Base-by-base conservation (phyloP, 2,888 invertebrate genomes). In the Mythimna pallens region DNA sequence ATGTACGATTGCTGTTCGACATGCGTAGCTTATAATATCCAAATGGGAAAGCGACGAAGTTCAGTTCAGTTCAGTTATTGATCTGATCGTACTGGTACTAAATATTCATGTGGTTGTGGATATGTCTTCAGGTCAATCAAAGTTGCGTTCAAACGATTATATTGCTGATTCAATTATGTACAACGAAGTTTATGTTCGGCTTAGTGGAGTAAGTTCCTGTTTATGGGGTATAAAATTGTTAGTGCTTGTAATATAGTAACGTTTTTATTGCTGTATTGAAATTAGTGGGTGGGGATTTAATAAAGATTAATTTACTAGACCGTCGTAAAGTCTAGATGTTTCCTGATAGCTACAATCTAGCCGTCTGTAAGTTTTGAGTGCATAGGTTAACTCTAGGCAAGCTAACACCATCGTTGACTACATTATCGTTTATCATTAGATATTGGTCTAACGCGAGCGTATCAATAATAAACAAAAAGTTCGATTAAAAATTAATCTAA, bases 51-150 rank as follows among this genome's bases (percentile, higher is more conserved):
- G 43, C 61, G 25, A 59, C 63, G 62, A 75, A 80, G 63, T 76
- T 65, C 47, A 59, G 61, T 73, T 84, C 78, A 65, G 68, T 75
- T 68, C 43, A 64, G 61, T 74, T 85, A 87, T 83, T 76, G 84
- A 85, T 86, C 73, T 61, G 58, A 73, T 80, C 50, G 59, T 12
- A 55, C 65, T 61, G 55, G 85, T 87, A 47, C 47, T 47, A 86
- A 83, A 86, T 87, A 86, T 87, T 87, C 82, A 84, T 78, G 75
- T 0, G 36, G 57, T 59, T 68, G 76, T 76, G 62, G 72, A 77
- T 83, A 87, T 81, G 73, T 76, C 74, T 78, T 71, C 75, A 66
- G 71, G 76, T 81, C 74, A 81, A 81, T 82, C 76, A 73, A 80
- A 81, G 72, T 75, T 75, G 36, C 50, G 72, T 75, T 76, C 59